Conservation (phyloP, 2,888 invertebrate species). For the Coleophora deauratella region DNA sequence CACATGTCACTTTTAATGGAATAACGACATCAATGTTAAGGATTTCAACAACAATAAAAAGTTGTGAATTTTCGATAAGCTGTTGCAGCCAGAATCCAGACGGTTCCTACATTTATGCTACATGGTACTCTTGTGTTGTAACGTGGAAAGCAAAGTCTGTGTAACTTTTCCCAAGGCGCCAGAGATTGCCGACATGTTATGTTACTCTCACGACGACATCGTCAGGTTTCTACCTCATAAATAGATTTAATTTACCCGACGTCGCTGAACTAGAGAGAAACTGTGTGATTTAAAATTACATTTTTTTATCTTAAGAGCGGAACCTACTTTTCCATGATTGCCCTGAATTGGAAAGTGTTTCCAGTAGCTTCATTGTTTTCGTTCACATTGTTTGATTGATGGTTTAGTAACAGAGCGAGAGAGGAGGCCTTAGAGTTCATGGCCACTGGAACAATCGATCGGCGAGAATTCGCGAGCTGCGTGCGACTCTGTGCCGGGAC, state of each 20-base stretch:
- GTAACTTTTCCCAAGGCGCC: constrained; percentile 55
- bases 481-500: constrained; percentile 29
- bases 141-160: constrained; percentile 55
- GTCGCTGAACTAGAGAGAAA: constrained; percentile 8
- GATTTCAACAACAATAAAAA: constrained; percentile 33
- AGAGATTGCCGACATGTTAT: constrained; percentile 27
- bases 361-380: neutral
- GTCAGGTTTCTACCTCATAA: constrained; percentile 52
- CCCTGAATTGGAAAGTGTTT: neutral
- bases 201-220: constrained; percentile 21
- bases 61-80: constrained; percentile 28
- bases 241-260: constrained; percentile 36
- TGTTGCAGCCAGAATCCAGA: no score
- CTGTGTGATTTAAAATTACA: constrained; percentile 4
- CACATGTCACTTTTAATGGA: no score
- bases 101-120: no score
- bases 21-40: no score
- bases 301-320: neutral
- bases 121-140: constrained; percentile 41
- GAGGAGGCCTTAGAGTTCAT: constrained; percentile 53
- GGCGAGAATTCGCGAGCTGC: constrained; percentile 36
- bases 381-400: constrained; percentile 19
- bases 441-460: constrained; percentile 63
- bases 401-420: constrained; percentile 28
- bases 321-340: no score